Conservation (phyloP, 2,888 invertebrate species). For the Brachyopa scutellaris region DNA sequence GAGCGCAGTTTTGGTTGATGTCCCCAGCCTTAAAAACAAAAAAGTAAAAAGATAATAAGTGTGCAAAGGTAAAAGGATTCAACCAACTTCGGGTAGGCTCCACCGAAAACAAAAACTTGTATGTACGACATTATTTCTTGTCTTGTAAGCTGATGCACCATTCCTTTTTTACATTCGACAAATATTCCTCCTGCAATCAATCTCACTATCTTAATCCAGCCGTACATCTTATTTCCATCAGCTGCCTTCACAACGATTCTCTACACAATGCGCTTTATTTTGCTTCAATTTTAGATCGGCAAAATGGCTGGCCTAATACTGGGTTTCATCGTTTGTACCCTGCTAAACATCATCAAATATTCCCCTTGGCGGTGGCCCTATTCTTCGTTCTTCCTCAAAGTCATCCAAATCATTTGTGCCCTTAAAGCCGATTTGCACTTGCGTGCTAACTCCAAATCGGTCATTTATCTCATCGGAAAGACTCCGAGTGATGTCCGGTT, state of each 20-base stretch:
- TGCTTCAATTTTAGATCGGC: neutral
- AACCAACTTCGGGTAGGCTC: no score
- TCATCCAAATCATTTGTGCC: conserved; percentile 72
- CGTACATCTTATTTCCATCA: neutral
- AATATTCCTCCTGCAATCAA: neutral
- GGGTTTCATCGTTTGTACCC: neutral
- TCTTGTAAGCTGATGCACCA: no score
- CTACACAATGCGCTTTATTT: conserved; percentile 2
- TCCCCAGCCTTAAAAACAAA: no score
- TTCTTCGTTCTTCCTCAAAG: conserved; percentile 79
- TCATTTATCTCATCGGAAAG: conserved; percentile 85
- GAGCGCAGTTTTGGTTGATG: no score
- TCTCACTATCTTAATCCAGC: neutral
- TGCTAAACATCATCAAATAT: conserved; percentile 91
- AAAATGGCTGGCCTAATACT: conserved; percentile 56
- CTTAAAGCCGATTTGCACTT: conserved; percentile 82
- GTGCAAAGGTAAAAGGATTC: no score
- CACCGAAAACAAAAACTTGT: no score
- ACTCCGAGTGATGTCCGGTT: conserved; percentile 79
- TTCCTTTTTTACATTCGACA: neutral
- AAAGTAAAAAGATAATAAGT: no score
- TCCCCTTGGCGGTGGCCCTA: conserved; percentile 88
- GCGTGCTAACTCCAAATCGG: conserved; percentile 86
- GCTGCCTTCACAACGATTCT: conserved; percentile 12
- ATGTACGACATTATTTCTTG: no score